These are phyloP conservation scores for Neuroscelio doddi DNA, from an alignment of 2,888 invertebrate species.

Conservation along the genomic window DNA sequence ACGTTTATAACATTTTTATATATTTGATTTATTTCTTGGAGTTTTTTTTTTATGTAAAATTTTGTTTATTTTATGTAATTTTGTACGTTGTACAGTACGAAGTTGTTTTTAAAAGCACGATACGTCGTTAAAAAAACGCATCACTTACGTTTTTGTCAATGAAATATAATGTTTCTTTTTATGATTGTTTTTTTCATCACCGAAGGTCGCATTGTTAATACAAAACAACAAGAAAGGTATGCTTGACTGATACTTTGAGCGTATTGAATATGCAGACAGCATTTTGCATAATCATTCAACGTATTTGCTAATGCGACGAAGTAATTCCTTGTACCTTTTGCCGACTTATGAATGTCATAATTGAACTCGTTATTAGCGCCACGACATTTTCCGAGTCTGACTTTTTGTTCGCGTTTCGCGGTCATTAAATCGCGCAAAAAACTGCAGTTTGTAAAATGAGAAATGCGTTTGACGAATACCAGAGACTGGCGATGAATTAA, in stretches of 20 bases:
- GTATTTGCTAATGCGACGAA: slow-evolving; percentile 31
- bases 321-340: slow-evolving; percentile 14
- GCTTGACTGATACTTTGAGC: slow-evolving; percentile 30
- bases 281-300: slow-evolving; percentile 39
- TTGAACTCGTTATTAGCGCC: slow-evolving; percentile 19
- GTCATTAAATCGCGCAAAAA: slow-evolving; percentile 24
- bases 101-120: too few relatives aligned
- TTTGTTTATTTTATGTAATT: too few relatives aligned
- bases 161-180: too few relatives aligned
- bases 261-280: slow-evolving; percentile 36
- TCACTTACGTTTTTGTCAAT: too few relatives aligned
- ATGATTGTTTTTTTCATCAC: too few relatives aligned
- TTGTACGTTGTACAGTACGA: too few relatives aligned
- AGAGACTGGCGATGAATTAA: background rate
- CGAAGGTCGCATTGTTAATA: slow-evolving; percentile 3
- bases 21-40: too few relatives aligned
- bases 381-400: slow-evolving; percentile 5
- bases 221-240: slow-evolving; percentile 26
- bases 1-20: too few relatives aligned
- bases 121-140: too few relatives aligned
- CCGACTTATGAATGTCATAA: slow-evolving; percentile 11
- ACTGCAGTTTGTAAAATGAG: slow-evolving; percentile 17
- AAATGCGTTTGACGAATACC: slow-evolving; percentile 15
- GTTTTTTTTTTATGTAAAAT: too few relatives aligned
- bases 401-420: slow-evolving; percentile 8